Evolutionary conservation across 2,888 invertebrate species (phyloP), one percentile per base, ranked within the genome.

Genomic region (Brachypterus glaber): DNA sequence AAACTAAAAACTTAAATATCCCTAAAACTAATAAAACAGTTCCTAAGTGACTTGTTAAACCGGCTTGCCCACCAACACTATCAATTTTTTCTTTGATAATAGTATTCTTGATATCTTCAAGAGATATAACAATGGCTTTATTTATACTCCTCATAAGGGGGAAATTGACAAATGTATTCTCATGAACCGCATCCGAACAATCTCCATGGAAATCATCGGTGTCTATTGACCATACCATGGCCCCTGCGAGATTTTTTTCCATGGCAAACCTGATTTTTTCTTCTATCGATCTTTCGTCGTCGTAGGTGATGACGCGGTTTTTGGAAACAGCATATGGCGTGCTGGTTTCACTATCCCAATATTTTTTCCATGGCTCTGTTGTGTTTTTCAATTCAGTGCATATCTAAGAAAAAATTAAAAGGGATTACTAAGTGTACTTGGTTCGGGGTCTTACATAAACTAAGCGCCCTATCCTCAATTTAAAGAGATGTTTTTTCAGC

Each of bases 161-260:
- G 62, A 78, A 88, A 56, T 80, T 81, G 17, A 46, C 47, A 37
- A 52, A 54, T 4, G 39, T 40, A 44, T 70, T 74, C 54, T 76
- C 75, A 0, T 63, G 54, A 45, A 68, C 76, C 26, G 72, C 72
- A 1, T 63, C 59, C 0, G 57, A 14, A 44, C 88, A 88, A 32
- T 71, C 72, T 0, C 87, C 87, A 14, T 68, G 69, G 60, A 88
- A 89, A 63, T 90, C 90, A 47, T 91, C 90, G 0, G 87, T 90
- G 59, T 90, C 90, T 24, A 89, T 76, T 24, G 87, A 85, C 90
- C 90, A 90, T 3, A 88, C 77, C 88, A 90, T 89, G 0, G 82
- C 73, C 2, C 90, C 90, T 0, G 78, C 85, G 1, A 91, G 63
- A 3, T 72, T 70, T 49, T 76, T 71, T 42, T 72, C 70, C 56